phyloP scores from a whole-genome alignment of 2,797 vertebrate species.

The Pristis pectinata region DNA sequence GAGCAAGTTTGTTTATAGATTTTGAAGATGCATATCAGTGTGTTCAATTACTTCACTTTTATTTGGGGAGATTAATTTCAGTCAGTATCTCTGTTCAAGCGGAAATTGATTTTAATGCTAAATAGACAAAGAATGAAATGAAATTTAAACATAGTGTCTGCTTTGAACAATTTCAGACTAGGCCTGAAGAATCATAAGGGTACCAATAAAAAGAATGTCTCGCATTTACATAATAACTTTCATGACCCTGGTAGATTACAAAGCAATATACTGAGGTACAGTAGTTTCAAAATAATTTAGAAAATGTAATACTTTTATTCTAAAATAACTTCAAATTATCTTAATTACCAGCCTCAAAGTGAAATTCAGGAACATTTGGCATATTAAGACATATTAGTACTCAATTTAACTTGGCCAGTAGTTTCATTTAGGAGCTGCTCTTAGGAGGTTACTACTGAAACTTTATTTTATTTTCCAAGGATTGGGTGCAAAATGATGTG shows the following conservation, averaged over 20 bases:
- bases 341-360: neutral
- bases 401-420: neutral
- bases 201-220: too few relatives aligned
- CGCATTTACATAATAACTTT: too few relatives aligned
- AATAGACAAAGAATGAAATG: neutral
- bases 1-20: neutral
- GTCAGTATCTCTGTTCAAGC: neutral
- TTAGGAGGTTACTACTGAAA: neutral
- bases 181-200: neutral
- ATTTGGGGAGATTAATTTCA: neutral
- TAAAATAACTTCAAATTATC: neutral
- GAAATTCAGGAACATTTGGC: neutral
- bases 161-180: neutral
- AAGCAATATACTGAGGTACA: too few relatives aligned
- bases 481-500: neutral
- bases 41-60: neutral
- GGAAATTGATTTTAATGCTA: constrained; percentile 11
- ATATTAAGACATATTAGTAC: neutral
- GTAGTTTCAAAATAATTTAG: neutral
- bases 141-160: neutral
- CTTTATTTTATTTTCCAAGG: neutral
- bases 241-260: too few relatives aligned
- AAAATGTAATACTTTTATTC: neutral
- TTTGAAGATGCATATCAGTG: neutral
- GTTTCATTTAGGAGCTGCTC: neutral